phyloP scores from a whole-genome alignment of 2,888 invertebrate genomes.

The Scelioninae gen. 1 region DNA sequence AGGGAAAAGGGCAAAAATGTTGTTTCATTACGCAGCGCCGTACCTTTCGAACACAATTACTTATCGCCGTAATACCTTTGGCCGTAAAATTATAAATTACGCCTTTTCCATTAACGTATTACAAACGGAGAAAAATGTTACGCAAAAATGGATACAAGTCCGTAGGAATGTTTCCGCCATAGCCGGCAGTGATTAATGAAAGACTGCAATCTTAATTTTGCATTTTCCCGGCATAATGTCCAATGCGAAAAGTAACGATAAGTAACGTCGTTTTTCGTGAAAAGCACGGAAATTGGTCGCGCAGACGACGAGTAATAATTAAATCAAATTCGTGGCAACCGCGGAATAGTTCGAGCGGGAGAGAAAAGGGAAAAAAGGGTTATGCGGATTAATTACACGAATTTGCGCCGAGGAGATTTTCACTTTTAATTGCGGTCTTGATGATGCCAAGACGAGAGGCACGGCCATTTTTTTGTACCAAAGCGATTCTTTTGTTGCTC shows the following conservation, averaged over 20 bases:
- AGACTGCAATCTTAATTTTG: conserved; percentile 52
- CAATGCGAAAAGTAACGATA: conserved; percentile 19
- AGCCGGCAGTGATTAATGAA: conserved; percentile 48
- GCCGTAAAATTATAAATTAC: conserved; percentile 37
- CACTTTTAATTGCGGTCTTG: too few species aligned
- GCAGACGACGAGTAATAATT: conserved; percentile 49
- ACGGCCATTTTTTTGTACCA: too few species aligned
- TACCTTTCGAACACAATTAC: conserved; percentile 29
- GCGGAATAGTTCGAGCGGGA: too few species aligned
- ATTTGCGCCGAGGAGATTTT: too few species aligned
- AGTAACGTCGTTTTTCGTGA: conserved; percentile 31
- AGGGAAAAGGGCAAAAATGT: not conserved
- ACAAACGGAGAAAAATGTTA: conserved; percentile 7
- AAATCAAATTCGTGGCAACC: conserved; percentile 54
- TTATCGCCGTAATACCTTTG: conserved; percentile 37
- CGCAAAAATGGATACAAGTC: conserved; percentile 32
- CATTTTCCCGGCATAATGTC: conserved; percentile 37
- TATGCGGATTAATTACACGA: too few species aligned
- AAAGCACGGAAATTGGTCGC: conserved; percentile 44
- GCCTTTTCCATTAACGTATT: conserved; percentile 29
- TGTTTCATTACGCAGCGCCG: conserved; percentile 3
- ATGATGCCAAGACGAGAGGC: too few species aligned
- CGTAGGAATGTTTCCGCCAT: conserved; percentile 3
- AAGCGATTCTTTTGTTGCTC: too few species aligned
- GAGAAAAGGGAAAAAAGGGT: conserved; percentile 13